phyloP scores from a whole-genome alignment of 1,140 invertebrate species.

The Drosophila orena region DNA sequence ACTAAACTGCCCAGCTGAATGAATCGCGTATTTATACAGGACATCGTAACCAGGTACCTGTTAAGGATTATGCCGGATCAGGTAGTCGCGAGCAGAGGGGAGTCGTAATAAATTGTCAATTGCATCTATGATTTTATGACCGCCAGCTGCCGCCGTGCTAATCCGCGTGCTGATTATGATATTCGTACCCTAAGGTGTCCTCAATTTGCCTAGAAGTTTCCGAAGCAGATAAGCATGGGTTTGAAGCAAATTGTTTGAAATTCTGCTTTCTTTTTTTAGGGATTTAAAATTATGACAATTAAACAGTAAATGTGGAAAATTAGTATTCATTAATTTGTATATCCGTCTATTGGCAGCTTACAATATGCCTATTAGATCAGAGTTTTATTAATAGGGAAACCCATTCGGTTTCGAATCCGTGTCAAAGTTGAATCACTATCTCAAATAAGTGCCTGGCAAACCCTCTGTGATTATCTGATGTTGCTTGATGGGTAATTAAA shows the following conservation, averaged over 20 bases:
- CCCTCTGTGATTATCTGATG: slow-evolving; percentile 3
- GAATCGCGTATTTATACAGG: slow-evolving; percentile 32
- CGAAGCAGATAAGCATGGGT: not conserved
- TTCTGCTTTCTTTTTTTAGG: too few relatives aligned
- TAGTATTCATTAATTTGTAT: too few relatives aligned
- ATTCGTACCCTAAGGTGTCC: not conserved
- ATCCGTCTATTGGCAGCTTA: too few relatives aligned
- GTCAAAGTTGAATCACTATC: slow-evolving; percentile 1
- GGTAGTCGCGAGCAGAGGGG: slow-evolving; percentile 31
- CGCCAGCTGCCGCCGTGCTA: slow-evolving; percentile 29
- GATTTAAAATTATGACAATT: too few relatives aligned
- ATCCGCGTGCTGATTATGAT: slow-evolving; percentile 9
- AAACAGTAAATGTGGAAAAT: too few relatives aligned
- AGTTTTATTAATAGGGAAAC: not conserved
- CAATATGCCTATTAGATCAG: not conserved
- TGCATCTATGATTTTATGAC: slow-evolving; percentile 46
- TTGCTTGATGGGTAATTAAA: slow-evolving; percentile 7
- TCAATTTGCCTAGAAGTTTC: slow-evolving; percentile 6
- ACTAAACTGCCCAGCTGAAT: slow-evolving; percentile 16
- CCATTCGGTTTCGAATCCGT: not conserved
- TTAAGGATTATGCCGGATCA: slow-evolving; percentile 10
- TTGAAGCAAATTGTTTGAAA: not conserved
- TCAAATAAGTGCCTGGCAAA: not conserved
- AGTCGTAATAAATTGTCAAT: slow-evolving; percentile 39
- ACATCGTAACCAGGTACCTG: slow-evolving; percentile 1